These are phyloP conservation scores for Andrena flavipes DNA, from an alignment of 2,888 invertebrate species.

Conservation along the genomic window DNA sequence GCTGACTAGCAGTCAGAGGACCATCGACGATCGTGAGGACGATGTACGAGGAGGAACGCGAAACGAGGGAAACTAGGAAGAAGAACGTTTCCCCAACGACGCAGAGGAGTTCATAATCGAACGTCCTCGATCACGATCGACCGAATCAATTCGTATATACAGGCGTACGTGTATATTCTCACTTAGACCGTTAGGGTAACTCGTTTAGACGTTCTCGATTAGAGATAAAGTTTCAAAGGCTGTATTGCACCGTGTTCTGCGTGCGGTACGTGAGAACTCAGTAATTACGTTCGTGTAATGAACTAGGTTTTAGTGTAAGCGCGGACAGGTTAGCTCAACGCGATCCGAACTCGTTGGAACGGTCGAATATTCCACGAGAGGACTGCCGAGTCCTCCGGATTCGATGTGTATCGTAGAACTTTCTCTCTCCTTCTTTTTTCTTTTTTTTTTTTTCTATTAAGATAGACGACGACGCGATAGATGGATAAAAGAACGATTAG, in stretches of 20 bases:
- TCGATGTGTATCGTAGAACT: conserved; percentile 47
- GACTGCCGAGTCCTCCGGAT: conserved; percentile 45
- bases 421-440: background rate
- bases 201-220: conserved; percentile 58
- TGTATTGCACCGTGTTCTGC: conserved; percentile 79
- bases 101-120: conserved; percentile 3
- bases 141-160: conserved; percentile 60
- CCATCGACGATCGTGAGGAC: conserved; percentile 36
- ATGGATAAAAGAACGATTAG: conserved; percentile 1
- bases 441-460: conserved; percentile 14
- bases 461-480: conserved; percentile 23
- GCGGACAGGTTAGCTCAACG: conserved; percentile 46
- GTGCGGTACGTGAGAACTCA: conserved; percentile 81
- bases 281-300: conserved; percentile 84
- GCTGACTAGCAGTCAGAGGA: conserved; percentile 37
- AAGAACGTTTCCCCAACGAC: conserved; percentile 5
- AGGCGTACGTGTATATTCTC: conserved; percentile 51
- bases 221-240: conserved; percentile 67
- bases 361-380: conserved; percentile 58
- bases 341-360: conserved; percentile 50
- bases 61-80: conserved; percentile 3
- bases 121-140: conserved; percentile 47
- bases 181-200: conserved; percentile 44
- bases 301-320: conserved; percentile 67
- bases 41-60: conserved; percentile 11